These are phyloP conservation scores for Pteronura brasiliensis DNA, from an alignment of 2,113 vertebrate genomes.

Conservation along the genomic window DNA sequence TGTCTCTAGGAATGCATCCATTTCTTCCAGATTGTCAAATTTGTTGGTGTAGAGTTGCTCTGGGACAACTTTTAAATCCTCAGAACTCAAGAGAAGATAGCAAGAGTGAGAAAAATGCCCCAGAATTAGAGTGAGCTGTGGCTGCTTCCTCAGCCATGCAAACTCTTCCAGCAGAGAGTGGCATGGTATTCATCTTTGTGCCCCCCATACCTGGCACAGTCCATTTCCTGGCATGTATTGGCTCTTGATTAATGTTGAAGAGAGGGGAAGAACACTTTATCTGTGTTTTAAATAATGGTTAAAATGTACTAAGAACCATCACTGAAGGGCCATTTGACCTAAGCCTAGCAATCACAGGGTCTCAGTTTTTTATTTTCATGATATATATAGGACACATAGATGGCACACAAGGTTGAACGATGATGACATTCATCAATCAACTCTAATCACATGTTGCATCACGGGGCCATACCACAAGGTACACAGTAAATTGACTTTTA, in stretches of 20 bases:
- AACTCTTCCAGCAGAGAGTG: not conserved
- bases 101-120: fast-evolving
- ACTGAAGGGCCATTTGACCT: not conserved
- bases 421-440: not conserved
- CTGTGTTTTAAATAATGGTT: constrained; percentile 6
- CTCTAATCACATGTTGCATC: not conserved
- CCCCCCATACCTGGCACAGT: fast-evolving
- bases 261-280: not conserved
- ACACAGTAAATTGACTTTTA: not conserved
- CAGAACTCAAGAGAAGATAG: not conserved
- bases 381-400: not conserved
- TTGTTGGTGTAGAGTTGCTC: no score
- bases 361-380: not conserved
- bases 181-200: no score
- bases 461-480: no score
- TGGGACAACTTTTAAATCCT: no score
- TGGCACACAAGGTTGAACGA: not conserved
- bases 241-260: not conserved
- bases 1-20: no score
- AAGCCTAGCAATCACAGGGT: not conserved
- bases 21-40: no score
- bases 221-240: not conserved
- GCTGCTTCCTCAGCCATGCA: not conserved
- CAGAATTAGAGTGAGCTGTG: fast-evolving
- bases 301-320: not conserved